These are phyloP conservation scores for Nipponia nippon DNA, from an alignment of 2,113 vertebrate genomes.

Conservation along the genomic window DNA sequence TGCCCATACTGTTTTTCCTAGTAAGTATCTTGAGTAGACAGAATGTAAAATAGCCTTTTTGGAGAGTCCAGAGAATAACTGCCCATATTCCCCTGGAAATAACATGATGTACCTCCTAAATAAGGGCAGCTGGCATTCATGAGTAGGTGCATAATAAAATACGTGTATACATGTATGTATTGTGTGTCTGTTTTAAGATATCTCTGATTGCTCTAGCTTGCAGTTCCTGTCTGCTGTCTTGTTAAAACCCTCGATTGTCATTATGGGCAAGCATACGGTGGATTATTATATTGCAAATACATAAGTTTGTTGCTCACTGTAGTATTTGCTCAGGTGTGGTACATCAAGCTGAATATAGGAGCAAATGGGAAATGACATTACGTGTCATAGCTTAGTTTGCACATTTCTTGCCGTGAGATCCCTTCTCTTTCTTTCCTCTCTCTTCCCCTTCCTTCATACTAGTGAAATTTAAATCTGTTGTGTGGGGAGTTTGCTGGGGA, in stretches of 20 bases:
- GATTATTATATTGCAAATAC: neutral
- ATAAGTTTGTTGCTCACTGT: neutral
- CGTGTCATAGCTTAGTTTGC: neutral
- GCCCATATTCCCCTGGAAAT: neutral
- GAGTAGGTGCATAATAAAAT: constrained; percentile 16
- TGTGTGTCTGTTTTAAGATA: neutral
- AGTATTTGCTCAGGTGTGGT: neutral
- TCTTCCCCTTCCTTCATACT: neutral
- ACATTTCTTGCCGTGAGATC: neutral
- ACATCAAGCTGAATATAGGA: neutral
- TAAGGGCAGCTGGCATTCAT: neutral
- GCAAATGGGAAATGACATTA: neutral
- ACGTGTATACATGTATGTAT: neutral
- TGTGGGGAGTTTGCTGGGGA: neutral
- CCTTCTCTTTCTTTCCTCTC: neutral
- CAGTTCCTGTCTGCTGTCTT: neutral
- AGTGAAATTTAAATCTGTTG: neutral
- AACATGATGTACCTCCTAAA: neutral
- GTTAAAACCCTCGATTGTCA: neutral
- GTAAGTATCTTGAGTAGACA: neutral
- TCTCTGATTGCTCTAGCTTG: neutral
- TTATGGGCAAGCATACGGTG: neutral
- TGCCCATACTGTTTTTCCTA: neutral
- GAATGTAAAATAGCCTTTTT: neutral
- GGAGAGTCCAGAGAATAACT: neutral